Conservation (phyloP, 2,797 vertebrate genomes). For the Xyrichtys novacula region DNA sequence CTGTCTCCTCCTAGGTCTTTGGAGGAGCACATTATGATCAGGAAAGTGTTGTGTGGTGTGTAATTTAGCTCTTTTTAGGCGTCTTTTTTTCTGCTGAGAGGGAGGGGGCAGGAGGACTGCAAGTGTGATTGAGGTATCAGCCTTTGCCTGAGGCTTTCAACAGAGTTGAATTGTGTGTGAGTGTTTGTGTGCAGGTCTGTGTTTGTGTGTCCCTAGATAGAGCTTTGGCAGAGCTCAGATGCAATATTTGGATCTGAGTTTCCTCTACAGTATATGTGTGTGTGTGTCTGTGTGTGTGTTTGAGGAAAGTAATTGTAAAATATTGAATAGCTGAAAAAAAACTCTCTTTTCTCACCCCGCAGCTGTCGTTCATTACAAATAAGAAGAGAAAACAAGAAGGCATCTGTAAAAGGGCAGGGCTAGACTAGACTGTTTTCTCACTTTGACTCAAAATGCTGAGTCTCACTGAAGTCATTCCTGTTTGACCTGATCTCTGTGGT, state of each 20-base stretch:
- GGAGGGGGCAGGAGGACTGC: constrained; percentile 42
- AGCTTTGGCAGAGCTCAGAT: constrained; percentile 28
- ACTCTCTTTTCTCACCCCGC: constrained; percentile 28
- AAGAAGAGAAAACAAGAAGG: constrained; percentile 26
- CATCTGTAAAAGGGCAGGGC: constrained; percentile 42
- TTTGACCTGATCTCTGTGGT: constrained; percentile 52
- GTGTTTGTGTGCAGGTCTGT: constrained; percentile 21
- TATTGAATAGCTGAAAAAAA: constrained; percentile 29
- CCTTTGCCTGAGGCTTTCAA: constrained; percentile 61
- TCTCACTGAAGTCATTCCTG: constrained; percentile 66
- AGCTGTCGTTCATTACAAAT: constrained; percentile 44
- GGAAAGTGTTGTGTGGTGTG: constrained; percentile 67
- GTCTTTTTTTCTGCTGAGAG: constrained; percentile 46
- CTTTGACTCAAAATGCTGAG: constrained; percentile 73
- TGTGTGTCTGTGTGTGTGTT: constrained; percentile 13
- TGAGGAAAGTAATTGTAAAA: constrained; percentile 18
- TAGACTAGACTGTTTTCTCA: constrained; percentile 62
- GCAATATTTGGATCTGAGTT: constrained; percentile 26
- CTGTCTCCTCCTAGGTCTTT: constrained; percentile 43
- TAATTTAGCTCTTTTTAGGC: constrained; percentile 71
- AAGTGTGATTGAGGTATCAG: constrained; percentile 57
- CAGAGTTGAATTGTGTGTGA: constrained; percentile 20
- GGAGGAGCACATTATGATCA: constrained; percentile 60
- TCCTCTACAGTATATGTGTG: constrained; percentile 9
- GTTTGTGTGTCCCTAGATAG: constrained; percentile 2